A percentile compares a stretch with the other conserved stretches of the same genome.
phyloP scores from a whole-genome alignment of 2,113 vertebrate species.

The Pseudorasbora parva region DNA sequence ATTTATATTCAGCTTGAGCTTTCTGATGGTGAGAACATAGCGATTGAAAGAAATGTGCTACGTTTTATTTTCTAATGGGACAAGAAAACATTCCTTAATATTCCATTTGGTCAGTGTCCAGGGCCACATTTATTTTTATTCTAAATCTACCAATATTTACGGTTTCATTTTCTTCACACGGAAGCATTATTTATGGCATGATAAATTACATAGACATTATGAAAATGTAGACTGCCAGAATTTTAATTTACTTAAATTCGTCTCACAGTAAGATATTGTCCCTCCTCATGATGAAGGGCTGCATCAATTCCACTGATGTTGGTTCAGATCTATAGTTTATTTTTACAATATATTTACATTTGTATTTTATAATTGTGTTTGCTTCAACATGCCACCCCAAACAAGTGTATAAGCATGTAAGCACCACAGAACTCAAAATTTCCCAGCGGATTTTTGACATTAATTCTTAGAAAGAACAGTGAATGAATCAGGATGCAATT shows the following conservation, averaged over 20 bases:
- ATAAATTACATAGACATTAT: neutral
- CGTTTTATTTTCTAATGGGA: neutral
- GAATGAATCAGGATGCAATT: neutral
- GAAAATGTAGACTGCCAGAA: neutral
- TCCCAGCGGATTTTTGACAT: constrained; percentile 36
- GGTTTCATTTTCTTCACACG: neutral
- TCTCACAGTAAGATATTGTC: neutral
- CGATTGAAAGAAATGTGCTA: neutral
- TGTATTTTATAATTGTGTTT: neutral
- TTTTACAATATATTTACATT: neutral
- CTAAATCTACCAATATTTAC: neutral
- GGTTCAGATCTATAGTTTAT: neutral
- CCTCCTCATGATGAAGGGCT: neutral
- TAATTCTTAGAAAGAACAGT: neutral
- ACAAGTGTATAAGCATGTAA: no score
- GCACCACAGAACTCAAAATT: neutral
- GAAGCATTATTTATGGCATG: neutral
- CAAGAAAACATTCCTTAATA: neutral
- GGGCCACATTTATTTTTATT: neutral
- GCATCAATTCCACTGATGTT: neutral
- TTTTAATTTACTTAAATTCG: constrained; percentile 4
- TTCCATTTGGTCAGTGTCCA: constrained; percentile 12
- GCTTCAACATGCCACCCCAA: neutral
- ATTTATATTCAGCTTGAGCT: neutral
- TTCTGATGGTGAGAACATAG: neutral